Conservation (phyloP, 2,888 invertebrate species). For the Mythimna lalbum region DNA sequence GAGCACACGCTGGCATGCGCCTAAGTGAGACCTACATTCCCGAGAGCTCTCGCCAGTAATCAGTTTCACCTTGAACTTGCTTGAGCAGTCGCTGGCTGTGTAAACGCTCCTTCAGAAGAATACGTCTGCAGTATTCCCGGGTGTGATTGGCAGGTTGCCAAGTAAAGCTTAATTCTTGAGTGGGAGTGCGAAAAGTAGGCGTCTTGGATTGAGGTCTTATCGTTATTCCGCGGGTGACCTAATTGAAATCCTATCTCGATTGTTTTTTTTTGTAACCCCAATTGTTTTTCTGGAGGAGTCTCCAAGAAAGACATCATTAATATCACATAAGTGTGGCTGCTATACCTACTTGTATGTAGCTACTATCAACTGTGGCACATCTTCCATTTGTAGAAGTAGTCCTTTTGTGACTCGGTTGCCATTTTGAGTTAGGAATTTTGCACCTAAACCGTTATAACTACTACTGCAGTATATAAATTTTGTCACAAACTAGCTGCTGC, state of each 20-base stretch:
- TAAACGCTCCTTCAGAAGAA: slow-evolving; percentile 38
- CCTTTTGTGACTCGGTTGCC: no score
- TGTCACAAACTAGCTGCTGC: no score
- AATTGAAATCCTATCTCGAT: slow-evolving; percentile 49
- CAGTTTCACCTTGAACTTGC: slow-evolving; percentile 52
- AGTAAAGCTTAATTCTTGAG: slow-evolving; percentile 40
- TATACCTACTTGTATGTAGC: background rate
- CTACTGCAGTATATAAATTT: no score
- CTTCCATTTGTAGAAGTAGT: no score
- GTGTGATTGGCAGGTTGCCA: slow-evolving; percentile 57
- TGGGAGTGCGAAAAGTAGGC: slow-evolving; percentile 37
- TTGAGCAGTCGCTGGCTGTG: slow-evolving; percentile 11
- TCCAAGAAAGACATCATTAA: background rate
- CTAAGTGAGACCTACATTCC: slow-evolving; percentile 51
- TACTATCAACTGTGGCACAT: background rate
- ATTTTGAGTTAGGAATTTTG: no score
- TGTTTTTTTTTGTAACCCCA: slow-evolving; percentile 2
- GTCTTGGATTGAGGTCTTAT: slow-evolving; percentile 35
- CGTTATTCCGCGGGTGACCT: slow-evolving; percentile 40
- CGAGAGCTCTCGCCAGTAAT: slow-evolving; percentile 23
- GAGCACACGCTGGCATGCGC: slow-evolving; percentile 40
- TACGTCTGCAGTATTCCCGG: slow-evolving; percentile 40
- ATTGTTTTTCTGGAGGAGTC: background rate
- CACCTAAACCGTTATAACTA: no score
- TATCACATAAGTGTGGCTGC: background rate